Base-by-base conservation (phyloP, 2,888 invertebrate genomes). In the Glaucopsyche alexis region DNA sequence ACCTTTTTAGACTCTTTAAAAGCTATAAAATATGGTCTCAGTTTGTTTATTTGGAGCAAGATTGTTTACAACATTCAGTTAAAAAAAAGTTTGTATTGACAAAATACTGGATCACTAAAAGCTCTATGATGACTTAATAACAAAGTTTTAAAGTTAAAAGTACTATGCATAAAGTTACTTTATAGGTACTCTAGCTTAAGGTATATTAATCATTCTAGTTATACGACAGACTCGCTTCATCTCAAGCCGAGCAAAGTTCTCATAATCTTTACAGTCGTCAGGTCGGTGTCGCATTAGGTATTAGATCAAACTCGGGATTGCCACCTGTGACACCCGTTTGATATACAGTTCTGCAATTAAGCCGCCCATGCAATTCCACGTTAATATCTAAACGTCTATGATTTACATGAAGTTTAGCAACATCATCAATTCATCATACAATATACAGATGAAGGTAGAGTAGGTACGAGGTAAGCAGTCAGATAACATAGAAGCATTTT, bases 271-370 rank as follows among this genome's bases (percentile, higher is more conserved):
- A 49, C 49, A 49, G 49, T 19, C 19, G 69, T 69, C 49, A 49
- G 29, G 47, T 69, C 14, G 49, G 29, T 47, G 69, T 49, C 69
- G 69, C 49, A 69, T 69, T 69, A 67, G 45, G 45, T 67, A 67
- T 67, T 67, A 69, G 69, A 69, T 69, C 69, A 49, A 47, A 69
- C 49, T 49, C 19, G 69, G 47, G 13, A 49, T 49, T 69, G 49
- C 49, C 69, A 69, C 69, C 69, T 69, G 69, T 69, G 49, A 69
- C 69, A 49, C 29, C 29, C 66, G 66, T 69, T 69, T 69, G 69
- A 69, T 69, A 47, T 69, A 69, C 69, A 29, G 69, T 29, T 38
- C 13, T 14, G 69, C 69, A 69, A 69, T 49, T 69, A 69, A 49
- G 69, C 69, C 69, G 29, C 13, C 69, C 69, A 19, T 69, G 69